Evolutionary conservation across 2,888 invertebrate genomes (phyloP), one percentile per base, ranked within the genome.

Genomic region (Bugula neritina): DNA sequence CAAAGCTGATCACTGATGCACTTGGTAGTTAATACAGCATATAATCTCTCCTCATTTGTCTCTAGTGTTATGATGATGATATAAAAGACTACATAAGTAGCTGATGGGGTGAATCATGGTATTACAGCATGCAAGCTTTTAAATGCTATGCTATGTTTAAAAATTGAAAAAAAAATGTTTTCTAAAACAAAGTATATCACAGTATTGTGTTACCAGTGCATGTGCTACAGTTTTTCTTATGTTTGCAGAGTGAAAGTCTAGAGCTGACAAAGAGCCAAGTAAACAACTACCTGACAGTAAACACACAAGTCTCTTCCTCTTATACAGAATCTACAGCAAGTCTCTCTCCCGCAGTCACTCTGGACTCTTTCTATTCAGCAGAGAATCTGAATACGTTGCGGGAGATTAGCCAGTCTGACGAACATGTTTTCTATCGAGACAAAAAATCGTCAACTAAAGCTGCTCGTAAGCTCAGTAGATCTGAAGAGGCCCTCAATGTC

Each of bases 271-370:
- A 63, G 29, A 31, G 31, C 27, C 31, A 25, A 31, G 27, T 27
- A 31, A 27, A 31, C 5, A 21, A 63, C 21, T 31, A 10, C 10
- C 31, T 63, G 34, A 63, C 31, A 13, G 3, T 17, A 27, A 63
- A 63, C 31, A 63, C 63, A 31, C 63, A 63, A 13, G n/a, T n/a
- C 43, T 43, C 43, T 25, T 63, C 63, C n/a, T 63, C 63, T 34
- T 63, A 31, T 63, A 63, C 63, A 25, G 63, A 63, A 21, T 63
- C 63, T 31, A 63, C 13, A 13, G 27, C 13, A 3, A 63, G 63
- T n/a, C 63, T 63, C 31, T 63, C 63, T 29, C 63, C 63, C 5
- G 21, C 63, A 13, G 63, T 27, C 13, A 27, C 63, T 31, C 43
- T 43, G 10, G 63, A 25, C 29, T 63, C 21, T 31, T 63, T 63